Percentiles rank a stretch among this genome's conserved stretches.
Evolutionary conservation across 2,888 invertebrate genomes (phyloP).

Genomic region (Dolomedes plantarius): DNA sequence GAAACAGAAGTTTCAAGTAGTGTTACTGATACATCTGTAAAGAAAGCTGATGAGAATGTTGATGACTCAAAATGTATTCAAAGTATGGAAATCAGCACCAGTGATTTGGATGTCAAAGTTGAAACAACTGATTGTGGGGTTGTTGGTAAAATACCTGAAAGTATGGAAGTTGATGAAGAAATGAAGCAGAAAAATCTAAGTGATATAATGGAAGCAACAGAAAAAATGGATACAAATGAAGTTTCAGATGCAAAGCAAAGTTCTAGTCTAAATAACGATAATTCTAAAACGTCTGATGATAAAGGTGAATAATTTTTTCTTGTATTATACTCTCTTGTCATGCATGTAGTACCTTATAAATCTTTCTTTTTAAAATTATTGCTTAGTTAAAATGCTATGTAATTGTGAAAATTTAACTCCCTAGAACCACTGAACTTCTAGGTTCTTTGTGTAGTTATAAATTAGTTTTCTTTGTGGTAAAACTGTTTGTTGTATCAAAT

Average conservation of each 20-base stretch:
- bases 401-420: no score
- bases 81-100: neutral
- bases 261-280: neutral
- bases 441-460: no score
- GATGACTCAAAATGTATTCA: neutral
- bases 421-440: no score
- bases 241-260: neutral
- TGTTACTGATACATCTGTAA: neutral
- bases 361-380: no score
- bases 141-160: neutral
- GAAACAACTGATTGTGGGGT: neutral
- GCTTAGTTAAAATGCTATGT: no score
- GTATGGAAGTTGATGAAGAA: neutral
- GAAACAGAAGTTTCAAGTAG: neutral
- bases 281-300: neutral
- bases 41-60: no score
- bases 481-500: no score
- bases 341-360: no score
- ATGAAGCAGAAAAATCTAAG: no score
- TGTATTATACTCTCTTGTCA: no score
- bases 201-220: neutral
- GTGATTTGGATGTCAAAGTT: neutral
- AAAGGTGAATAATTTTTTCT: constrained; percentile 2
- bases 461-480: no score
- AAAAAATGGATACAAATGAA: neutral